These are phyloP conservation scores for Nothocercus julius DNA, from an alignment of 2,113 vertebrate genomes.

Conservation along the genomic window DNA sequence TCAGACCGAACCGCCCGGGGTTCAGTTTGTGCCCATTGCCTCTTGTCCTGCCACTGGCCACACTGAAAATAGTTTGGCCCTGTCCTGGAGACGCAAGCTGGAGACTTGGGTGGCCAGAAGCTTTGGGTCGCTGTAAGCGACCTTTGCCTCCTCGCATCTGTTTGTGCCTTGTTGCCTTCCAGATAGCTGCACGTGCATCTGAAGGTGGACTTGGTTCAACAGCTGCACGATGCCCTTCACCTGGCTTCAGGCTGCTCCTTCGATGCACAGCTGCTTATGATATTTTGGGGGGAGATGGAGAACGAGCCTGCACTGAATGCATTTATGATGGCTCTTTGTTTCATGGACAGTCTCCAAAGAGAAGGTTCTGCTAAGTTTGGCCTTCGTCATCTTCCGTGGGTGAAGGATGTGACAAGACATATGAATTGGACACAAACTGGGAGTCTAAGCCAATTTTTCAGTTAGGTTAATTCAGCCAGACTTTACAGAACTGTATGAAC, in stretches of 20 bases:
- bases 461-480: not conserved
- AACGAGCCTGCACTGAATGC: not conserved
- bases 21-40: too few relatives aligned
- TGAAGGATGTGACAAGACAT: not conserved
- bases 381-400: not conserved
- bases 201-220: not conserved
- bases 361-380: not conserved
- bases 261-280: not conserved
- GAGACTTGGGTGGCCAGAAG: not conserved
- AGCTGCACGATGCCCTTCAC: not conserved
- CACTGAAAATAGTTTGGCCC: too few relatives aligned
- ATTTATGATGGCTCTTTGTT: not conserved
- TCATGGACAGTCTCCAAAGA: not conserved
- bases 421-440: not conserved
- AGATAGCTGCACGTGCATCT: not conserved
- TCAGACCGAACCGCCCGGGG: too few relatives aligned
- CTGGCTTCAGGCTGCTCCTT: not conserved
- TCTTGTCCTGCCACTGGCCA: too few relatives aligned
- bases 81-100: not conserved
- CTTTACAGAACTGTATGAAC: not conserved
- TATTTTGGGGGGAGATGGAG: not conserved
- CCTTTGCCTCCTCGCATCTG: not conserved
- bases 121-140: not conserved
- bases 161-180: not conserved
- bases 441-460: not conserved